Base-by-base conservation (phyloP, 2,888 invertebrate species). In the Enchytraeus crypticus region DNA sequence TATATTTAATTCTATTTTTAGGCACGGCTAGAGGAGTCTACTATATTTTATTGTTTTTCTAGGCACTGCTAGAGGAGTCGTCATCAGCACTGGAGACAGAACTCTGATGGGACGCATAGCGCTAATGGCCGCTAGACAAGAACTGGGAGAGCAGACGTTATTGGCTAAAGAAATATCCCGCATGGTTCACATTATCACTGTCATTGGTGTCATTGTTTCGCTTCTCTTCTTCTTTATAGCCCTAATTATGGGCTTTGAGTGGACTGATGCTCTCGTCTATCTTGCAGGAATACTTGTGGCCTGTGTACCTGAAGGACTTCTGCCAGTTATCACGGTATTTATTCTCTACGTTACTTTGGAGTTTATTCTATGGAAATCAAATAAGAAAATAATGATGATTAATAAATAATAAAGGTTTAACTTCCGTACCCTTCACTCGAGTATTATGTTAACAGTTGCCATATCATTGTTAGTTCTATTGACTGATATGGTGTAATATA, bases 241-340 rank as follows among this genome's bases (percentile, higher is more conserved):
- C 66, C 92, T 98, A 82, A 74, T 93, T 77, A 86, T 98, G 72
- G 95, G 93, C 74, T 98, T 97, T 82, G 90, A 93, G 81, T 97
- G 96, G 96, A 84, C 98, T 73, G 97, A 97, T 80, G 96, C 97
- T 77, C 96, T 98, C 71, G 95, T 98, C 81, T 98, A 98, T 86
- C 72, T 81, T 62, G 98, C 98, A 80, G 97, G 97, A 64, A 96
- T 98, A 82, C 98, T 98, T 82, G 97, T 98, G 69, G 98, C 97
- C 68, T 97, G 97, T 82, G 97, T 98, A 73, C 97, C 97, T 47
- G 97, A 98, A 84, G 96, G 97, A 83, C 84, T 97, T 45, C 84
- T 98, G 73, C 97, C 97, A 70, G 97, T 97, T 69, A 97, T 98
- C 68, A 98, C 97, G 62, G 97, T 86, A 73, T 14, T 38, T 38